A percentile compares a stretch with the other conserved stretches of the same genome.
Conservation (phyloP, 2,113 vertebrate genomes). For the Aramus guarauna region DNA sequence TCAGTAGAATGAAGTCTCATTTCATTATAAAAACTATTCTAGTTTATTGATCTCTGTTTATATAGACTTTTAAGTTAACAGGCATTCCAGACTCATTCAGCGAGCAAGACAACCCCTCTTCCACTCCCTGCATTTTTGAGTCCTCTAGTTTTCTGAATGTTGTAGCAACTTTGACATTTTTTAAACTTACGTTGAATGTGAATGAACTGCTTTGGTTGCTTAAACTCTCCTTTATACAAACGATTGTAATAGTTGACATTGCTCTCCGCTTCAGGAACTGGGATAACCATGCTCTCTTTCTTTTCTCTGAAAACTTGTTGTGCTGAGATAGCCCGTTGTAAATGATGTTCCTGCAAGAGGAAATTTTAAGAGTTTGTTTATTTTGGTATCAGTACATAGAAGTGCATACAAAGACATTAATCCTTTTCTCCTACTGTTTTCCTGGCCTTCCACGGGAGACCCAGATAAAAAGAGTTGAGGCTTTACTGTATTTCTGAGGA, state of each 20-base stretch:
- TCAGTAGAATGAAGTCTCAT: not conserved
- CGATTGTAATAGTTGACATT: conserved; percentile 92
- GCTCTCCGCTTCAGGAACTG: conserved; percentile 90
- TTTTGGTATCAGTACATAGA: not conserved
- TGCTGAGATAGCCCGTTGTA: conserved; percentile 92
- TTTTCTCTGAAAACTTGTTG: conserved; percentile 94
- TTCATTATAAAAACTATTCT: not conserved
- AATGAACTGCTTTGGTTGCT: conserved; percentile 92
- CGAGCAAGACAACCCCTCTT: not conserved
- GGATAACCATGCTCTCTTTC: conserved; percentile 95
- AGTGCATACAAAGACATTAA: rapidly evolving
- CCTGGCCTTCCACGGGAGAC: not conserved
- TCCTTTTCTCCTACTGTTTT: not conserved
- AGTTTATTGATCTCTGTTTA: not conserved
- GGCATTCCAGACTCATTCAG: not conserved
- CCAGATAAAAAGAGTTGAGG: not conserved
- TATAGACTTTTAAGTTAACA: not conserved
- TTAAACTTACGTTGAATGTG: conserved; percentile 90
- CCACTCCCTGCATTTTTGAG: not conserved
- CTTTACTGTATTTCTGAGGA: not conserved
- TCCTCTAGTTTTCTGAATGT: not conserved
- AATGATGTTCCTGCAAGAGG: conserved; percentile 88
- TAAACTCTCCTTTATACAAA: conserved; percentile 90
- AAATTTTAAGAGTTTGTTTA: not conserved
- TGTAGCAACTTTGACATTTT: not conserved